These are phyloP conservation scores for Sebastolobus altivelis DNA, from an alignment of 2,797 vertebrate species.

Conservation along the genomic window DNA sequence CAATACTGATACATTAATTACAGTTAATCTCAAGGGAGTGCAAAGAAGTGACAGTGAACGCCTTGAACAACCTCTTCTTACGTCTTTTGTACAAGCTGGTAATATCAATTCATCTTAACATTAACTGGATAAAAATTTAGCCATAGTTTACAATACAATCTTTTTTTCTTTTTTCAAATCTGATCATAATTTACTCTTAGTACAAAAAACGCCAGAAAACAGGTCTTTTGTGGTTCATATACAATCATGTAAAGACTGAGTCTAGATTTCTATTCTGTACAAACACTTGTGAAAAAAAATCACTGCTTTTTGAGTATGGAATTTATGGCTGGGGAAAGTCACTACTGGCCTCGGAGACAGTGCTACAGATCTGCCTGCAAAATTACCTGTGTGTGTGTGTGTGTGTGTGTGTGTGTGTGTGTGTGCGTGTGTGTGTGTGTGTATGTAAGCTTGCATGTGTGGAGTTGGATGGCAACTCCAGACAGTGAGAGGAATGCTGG, in stretches of 20 bases:
- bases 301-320: slow-evolving; percentile 88
- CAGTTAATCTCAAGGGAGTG: slow-evolving; percentile 85
- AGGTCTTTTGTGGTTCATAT: slow-evolving; percentile 97
- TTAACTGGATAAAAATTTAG: slow-evolving; percentile 95
- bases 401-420: slow-evolving; percentile 28
- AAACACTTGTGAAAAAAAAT: slow-evolving; percentile 91
- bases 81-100: slow-evolving; percentile 92
- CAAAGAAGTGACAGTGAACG: slow-evolving; percentile 93
- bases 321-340: slow-evolving; percentile 88
- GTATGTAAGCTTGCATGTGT: slow-evolving; percentile 62
- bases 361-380: slow-evolving; percentile 93
- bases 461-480: slow-evolving; percentile 70
- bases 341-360: slow-evolving; percentile 94
- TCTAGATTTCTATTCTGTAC: slow-evolving; percentile 94
- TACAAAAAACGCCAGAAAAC: slow-evolving; percentile 98
- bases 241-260: slow-evolving; percentile 98
- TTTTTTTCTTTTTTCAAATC: slow-evolving; percentile 89
- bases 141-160: slow-evolving; percentile 99
- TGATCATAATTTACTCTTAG: slow-evolving; percentile 90
- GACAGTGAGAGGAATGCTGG: slow-evolving; percentile 83
- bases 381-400: slow-evolving; percentile 60
- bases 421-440: slow-evolving; percentile 34
- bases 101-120: slow-evolving; percentile 87
- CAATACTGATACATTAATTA: slow-evolving; percentile 63
- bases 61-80: slow-evolving; percentile 92